phyloP scores from a whole-genome alignment of 1,140 invertebrate genomes.

The Drosophila insularis region DNA sequence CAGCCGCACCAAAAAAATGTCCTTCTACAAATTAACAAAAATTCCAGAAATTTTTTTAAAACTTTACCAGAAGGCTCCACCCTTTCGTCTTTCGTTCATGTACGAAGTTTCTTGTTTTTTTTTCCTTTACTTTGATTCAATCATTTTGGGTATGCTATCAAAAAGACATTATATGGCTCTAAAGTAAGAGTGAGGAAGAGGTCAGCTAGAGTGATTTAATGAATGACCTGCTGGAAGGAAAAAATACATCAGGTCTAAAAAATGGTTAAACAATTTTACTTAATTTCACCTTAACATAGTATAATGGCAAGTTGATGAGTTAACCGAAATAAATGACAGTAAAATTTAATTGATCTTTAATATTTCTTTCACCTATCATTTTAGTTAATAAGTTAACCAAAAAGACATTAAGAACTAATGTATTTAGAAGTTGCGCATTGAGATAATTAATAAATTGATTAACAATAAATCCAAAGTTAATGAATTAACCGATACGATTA shows the following conservation, averaged over 20 bases:
- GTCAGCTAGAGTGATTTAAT: not conserved
- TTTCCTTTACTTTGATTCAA: slow-evolving; percentile 59
- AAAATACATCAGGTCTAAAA: not conserved
- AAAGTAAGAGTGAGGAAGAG: not conserved
- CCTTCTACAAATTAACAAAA: slow-evolving; percentile 79
- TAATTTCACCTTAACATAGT: too few species aligned
- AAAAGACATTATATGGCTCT: slow-evolving; percentile 37
- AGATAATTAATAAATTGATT: too few species aligned
- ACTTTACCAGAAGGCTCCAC: slow-evolving; percentile 45
- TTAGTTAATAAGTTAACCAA: too few species aligned
- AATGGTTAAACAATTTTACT: too few species aligned
- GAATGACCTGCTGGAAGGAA: not conserved
- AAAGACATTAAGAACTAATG: too few species aligned
- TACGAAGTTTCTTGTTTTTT: slow-evolving; percentile 32
- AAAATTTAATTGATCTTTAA: too few species aligned
- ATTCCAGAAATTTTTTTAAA: slow-evolving; percentile 64
- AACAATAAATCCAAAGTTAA: too few species aligned
- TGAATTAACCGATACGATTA: too few species aligned
- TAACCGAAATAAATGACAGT: too few species aligned
- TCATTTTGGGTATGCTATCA: slow-evolving; percentile 68
- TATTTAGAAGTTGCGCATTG: too few species aligned
- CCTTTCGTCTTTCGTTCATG: slow-evolving; percentile 25
- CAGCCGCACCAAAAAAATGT: slow-evolving; percentile 56
- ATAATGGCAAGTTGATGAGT: too few species aligned
- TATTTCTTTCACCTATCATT: too few species aligned